Percentiles rank a stretch among this genome's conserved stretches.
Evolutionary conservation across 2,113 vertebrate genomes (phyloP).

Genomic region (Calonectris borealis): DNA sequence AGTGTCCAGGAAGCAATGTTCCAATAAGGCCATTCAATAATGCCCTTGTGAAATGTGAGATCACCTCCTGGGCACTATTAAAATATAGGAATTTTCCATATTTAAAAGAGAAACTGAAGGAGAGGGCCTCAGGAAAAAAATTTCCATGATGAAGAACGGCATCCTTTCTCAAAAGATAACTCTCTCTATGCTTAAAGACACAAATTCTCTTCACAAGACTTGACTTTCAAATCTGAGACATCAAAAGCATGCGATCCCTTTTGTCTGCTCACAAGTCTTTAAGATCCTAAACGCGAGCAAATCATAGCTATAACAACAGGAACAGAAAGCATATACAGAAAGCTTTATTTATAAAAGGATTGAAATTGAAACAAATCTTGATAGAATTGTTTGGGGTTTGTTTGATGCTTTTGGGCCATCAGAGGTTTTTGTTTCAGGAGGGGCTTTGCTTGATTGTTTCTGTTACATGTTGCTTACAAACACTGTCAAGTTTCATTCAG

Average conservation of each 20-base stretch:
- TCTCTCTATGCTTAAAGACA: neutral
- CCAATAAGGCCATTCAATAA: constrained; percentile 40
- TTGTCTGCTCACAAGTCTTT: neutral
- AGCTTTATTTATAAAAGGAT: neutral
- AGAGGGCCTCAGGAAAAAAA: neutral
- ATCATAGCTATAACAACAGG: neutral
- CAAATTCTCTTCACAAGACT: neutral
- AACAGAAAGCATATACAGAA: neutral
- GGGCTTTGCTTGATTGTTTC: neutral
- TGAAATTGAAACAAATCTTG: neutral
- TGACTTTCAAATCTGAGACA: neutral
- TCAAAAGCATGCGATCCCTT: neutral
- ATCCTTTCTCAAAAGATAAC: neutral
- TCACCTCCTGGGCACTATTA: neutral
- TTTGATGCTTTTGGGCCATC: neutral
- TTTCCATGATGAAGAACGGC: neutral
- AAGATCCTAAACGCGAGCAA: neutral
- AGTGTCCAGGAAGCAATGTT: constrained; percentile 69
- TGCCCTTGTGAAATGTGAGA: neutral
- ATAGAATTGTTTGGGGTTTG: neutral
- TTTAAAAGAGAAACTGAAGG: neutral
- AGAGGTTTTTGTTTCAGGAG: neutral
- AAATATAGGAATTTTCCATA: neutral
- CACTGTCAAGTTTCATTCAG: neutral
- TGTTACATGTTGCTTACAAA: neutral